Base-by-base conservation (phyloP, 2,113 vertebrate genomes). In the Nettapus auritus region DNA sequence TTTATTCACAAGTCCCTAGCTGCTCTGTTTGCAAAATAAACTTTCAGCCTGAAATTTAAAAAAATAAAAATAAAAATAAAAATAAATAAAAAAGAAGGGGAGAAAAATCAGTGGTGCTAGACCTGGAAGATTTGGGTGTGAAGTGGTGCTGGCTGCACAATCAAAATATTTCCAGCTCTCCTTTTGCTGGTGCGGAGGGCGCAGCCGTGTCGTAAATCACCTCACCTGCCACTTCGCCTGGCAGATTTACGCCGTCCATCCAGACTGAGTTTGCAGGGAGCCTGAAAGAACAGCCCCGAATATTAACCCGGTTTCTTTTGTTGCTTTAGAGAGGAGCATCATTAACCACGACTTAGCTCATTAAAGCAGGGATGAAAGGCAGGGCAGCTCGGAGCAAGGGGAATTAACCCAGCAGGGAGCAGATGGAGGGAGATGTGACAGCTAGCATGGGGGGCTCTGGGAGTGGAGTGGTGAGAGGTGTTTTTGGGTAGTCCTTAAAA, bases 351-450 rank as follows among this genome's bases (percentile, higher is more conserved):
- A 15, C 1, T 12, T 7, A 34, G 87, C 87, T 95, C 84, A 73
- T 91, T 94, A 94, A 82, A 69, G 33, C 66, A 16, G 53, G 84
- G 81, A 82, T 95, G 91, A 96, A 95, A 96, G 89, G 66, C 68
- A 50, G 69, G 81, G 69, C 69, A 79, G 87, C 89, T 87, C 52
- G 2, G 64, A 89, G 38, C 0, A 31, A 70, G 33, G 66, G 69
- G 69, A 82, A 85, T 87, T 78, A 89, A 89, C 89, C 62, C 91
- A 79, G 66, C 74, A 38, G 81, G 93, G 77, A 92, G 42, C 74
- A 50, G 75, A 68, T 64, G 80, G 13, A 86, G 80, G 8, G 46
- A 38, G 42, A 12, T 50, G 52, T 13, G n/a, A 80, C 28, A 79
- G 7, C 44, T 67, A 56, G 20, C 13, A 2, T 0, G 5, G 3